A percentile compares a stretch with the other conserved stretches of the same genome.
These are phyloP conservation scores for Drosophila nasuta DNA, from an alignment of 1,140 invertebrate genomes.

Conservation along the genomic window DNA sequence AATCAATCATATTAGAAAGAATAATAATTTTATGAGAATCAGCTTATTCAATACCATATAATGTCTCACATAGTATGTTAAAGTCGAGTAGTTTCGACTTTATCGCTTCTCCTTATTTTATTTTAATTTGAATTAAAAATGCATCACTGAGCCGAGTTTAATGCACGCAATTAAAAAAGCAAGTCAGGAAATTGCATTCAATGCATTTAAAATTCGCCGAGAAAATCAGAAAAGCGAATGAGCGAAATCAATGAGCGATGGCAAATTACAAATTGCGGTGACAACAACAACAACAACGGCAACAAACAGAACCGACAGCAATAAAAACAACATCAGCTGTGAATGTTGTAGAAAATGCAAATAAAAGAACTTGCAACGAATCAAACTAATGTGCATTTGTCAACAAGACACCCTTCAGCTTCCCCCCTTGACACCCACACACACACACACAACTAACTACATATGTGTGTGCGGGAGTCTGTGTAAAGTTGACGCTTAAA, in stretches of 20 bases:
- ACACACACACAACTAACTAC: background rate
- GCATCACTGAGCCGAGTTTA: constrained; percentile 76
- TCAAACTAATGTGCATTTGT: constrained; percentile 66
- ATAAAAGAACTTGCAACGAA: constrained; percentile 63
- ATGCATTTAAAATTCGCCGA: constrained; percentile 72
- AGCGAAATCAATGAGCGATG: constrained; percentile 78
- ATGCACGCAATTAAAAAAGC: constrained; percentile 79
- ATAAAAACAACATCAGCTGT: constrained; percentile 11
- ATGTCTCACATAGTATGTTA: background rate
- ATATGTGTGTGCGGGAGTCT: background rate
- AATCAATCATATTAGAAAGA: too few relatives aligned
- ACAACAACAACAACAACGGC: constrained; percentile 31
- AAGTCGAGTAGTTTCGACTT: background rate
- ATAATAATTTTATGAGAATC: too few relatives aligned
- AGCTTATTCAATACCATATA: background rate
- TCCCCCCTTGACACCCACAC: background rate
- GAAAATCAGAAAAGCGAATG: constrained; percentile 63
- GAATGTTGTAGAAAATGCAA: constrained; percentile 38
- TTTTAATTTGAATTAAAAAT: constrained; percentile 81
- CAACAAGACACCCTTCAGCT: constrained; percentile 40
- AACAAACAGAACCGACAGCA: constrained; percentile 21
- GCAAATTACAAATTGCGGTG: constrained; percentile 65
- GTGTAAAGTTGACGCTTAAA: constrained; percentile 61
- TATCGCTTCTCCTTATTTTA: background rate
- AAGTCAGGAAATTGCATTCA: constrained; percentile 77